These are phyloP conservation scores for Tympanuchus pallidicinctus DNA, from an alignment of 2,113 vertebrate genomes.

Conservation along the genomic window DNA sequence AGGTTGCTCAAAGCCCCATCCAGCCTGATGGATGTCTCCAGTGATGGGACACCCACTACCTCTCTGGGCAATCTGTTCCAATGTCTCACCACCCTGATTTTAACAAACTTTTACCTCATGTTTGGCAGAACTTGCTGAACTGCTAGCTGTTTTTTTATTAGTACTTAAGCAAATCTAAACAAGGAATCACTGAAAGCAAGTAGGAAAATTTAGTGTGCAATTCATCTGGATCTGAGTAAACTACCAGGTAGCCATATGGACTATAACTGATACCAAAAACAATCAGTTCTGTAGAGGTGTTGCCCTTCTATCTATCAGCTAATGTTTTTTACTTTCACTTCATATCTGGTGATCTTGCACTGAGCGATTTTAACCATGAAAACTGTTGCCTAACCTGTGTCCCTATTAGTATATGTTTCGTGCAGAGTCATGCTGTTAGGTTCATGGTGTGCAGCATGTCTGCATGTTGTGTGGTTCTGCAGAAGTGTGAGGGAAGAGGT, in stretches of 20 bases:
- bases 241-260: background rate
- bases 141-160: background rate
- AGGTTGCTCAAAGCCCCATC: too few relatives aligned
- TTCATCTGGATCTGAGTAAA: background rate
- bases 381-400: background rate
- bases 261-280: accelerated
- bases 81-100: too few relatives aligned
- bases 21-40: too few relatives aligned
- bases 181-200: background rate
- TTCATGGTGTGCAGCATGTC: background rate
- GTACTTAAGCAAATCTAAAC: background rate
- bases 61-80: too few relatives aligned
- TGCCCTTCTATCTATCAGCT: background rate
- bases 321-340: background rate
- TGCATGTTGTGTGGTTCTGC: background rate
- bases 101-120: background rate
- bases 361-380: background rate
- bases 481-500: background rate
- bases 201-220: background rate
- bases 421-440: accelerated
- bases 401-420: accelerated
- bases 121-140: background rate
- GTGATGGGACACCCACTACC: too few relatives aligned
- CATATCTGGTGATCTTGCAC: background rate
- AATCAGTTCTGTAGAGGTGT: background rate